Evolutionary conservation across 2,888 invertebrate species (phyloP), one percentile per base, ranked within the genome.

Genomic region (Thymelicus lineola): DNA sequence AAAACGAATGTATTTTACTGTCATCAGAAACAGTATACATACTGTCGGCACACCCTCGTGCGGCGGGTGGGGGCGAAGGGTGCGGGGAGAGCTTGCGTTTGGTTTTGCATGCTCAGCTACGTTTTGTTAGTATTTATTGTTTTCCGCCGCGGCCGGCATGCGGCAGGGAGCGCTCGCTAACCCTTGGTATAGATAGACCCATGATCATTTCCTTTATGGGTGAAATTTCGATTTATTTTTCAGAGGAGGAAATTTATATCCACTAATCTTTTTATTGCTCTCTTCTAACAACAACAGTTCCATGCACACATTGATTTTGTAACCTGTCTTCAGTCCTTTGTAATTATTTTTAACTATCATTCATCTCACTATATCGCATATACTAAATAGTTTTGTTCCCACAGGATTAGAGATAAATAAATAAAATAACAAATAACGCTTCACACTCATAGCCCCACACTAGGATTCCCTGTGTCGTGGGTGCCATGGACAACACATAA

Each of bases 81-180:
- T 48, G 17, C 63, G 7, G 10, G 42, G 4, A 7, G 6, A 10
- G 38, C 20, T n/a, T 10, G 38, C 1, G 63, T 12, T 45, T 7
- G 10, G 67, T 68, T 68, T 79, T 82, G 82, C 86, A 86, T 86
- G 84, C 78, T 85, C 85, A 82, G 85, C 84, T 73, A 71, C 77
- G 75, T 81, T 82, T 79, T 80, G 78, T 76, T 75, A 74, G 75
- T 79, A 76, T 77, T 79, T 79, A 80, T 80, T 82, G 80, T 79
- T 76, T 78, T 71, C 45, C 48, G 3, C 17, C 35, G 20, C 35
- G 20, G 73, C 59, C 70, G 57, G 70, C n/a, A n/a, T n/a, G n/a
- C n/a, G n/a, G 70, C 73, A 62, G 75, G 74, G 74, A 58, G 72
- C 36, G 36, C 12, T 28, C 10, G 42, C 42, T 64, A 62, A n/a